Base-by-base conservation (phyloP, 1,140 invertebrate species). In the Melanaphis sacchari region DNA sequence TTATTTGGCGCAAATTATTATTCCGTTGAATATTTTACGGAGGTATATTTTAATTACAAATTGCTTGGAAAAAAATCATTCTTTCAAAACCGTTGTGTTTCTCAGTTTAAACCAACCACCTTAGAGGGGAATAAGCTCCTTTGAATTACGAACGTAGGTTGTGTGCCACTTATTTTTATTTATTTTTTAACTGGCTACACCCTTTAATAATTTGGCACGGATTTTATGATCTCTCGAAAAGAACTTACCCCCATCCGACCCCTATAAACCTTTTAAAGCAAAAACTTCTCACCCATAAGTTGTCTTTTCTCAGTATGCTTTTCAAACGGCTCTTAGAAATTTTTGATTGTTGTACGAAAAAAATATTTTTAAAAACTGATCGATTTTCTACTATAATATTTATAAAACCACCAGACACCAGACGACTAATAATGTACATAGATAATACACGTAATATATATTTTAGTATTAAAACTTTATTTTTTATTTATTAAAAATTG, bases 121-220 rank as follows among this genome's bases (percentile, higher is more conserved):
- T 90, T 40, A 41, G 21, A 66, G 89, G 89, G 52, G 52, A 41
- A 49, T 76, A 38, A 89, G 52, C 26, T 90, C 52, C 38, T 90
- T 90, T 90, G 89, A 90, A 90, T 90, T 90, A 90, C 89, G 38
- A 66, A 90, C 89, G 89, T 59, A 59, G 89, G 89, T 90, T 90
- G 43, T 59, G 89, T 90, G 89, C 89, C 52, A 90, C 89, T 90
- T 90, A 36, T 90, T 90, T 90, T 90, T n/a, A 76, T 76, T 76
- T 76, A 76, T 76, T 41, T 90, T 90, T 66, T 90, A 41, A 90
- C 89, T 40, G 54, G 89, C 89, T 90, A 59, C 89, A 90, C 89
- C 89, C 89, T 90, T 90, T 90, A 66, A 90, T 90, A 90, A 90
- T 90, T 90, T 90, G 89, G 89, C 89, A 90, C 89, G 52, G 89